phyloP scores from a whole-genome alignment of 1,140 invertebrate species.

The Sweltsa coloradensis region DNA sequence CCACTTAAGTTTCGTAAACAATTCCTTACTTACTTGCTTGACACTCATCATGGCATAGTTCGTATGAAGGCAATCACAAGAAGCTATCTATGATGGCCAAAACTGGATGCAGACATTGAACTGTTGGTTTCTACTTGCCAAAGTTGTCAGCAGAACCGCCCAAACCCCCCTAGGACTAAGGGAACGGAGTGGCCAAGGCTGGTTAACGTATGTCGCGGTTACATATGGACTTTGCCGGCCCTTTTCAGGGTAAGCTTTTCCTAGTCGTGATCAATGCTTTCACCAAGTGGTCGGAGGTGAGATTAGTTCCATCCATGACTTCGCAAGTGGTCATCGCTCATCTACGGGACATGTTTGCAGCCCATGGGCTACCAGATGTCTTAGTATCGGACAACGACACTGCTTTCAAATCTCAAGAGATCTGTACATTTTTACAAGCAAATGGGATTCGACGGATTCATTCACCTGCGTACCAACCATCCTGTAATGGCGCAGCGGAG shows the following conservation, averaged over 20 bases:
- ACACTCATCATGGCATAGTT: conserved; percentile 34
- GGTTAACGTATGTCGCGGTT: conserved; percentile 14
- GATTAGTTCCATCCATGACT: background rate
- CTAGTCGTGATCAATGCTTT: conserved; percentile 25
- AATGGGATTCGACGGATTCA: too few species aligned
- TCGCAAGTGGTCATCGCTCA: background rate
- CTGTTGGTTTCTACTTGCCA: conserved; percentile 29
- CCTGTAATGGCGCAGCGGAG: too few species aligned
- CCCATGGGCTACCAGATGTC: conserved; percentile 11
- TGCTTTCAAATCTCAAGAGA: conserved; percentile 18
- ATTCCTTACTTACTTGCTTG: too few species aligned
- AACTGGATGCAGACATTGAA: conserved; percentile 34
- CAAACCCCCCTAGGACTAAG: conserved; percentile 6
- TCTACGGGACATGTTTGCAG: background rate
- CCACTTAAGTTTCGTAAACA: too few species aligned
- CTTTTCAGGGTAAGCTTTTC: conserved; percentile 19
- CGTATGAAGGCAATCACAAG: conserved; percentile 39
- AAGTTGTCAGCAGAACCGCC: conserved; percentile 23
- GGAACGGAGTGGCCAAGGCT: conserved; percentile 1
- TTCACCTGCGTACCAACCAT: too few species aligned
- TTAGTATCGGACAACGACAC: conserved; percentile 14
- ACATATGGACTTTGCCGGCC: conserved; percentile 27
- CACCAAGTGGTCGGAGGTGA: conserved; percentile 25
- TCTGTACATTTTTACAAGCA: too few species aligned
- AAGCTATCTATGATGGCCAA: conserved; percentile 37